phyloP scores from a whole-genome alignment of 2,888 invertebrate genomes.

The Ferrisia virgata region DNA sequence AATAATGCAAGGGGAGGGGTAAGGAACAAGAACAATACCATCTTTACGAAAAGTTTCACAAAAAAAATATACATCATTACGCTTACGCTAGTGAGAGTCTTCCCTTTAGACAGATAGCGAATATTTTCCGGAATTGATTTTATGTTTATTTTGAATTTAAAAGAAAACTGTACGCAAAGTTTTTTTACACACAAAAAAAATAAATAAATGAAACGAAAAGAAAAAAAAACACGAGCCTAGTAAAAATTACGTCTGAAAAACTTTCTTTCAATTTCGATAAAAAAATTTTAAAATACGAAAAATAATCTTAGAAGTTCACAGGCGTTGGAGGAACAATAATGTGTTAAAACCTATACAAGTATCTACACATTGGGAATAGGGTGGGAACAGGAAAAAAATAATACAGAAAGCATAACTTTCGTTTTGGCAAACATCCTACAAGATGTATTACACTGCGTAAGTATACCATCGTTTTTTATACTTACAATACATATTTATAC shows the following conservation, averaged over 20 bases:
- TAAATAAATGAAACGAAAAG: background rate
- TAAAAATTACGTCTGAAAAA: background rate
- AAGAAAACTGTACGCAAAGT: no score
- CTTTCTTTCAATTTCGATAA: background rate
- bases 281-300: background rate
- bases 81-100: no score
- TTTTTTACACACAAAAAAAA: background rate
- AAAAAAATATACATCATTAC: no score
- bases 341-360: background rate
- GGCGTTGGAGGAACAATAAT: background rate
- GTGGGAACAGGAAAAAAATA: background rate
- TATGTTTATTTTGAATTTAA: no score
- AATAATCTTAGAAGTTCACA: background rate
- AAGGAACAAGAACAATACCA: no score
- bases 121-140: no score
- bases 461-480: background rate
- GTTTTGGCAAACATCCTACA: constrained; percentile 4
- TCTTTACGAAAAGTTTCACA: no score
- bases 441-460: background rate
- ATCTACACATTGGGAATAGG: background rate
- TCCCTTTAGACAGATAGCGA: no score
- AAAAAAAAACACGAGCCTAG: background rate
- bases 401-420: background rate
- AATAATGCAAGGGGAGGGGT: no score
- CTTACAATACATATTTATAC: no score